Percentiles rank a stretch among this genome's conserved stretches.
Evolutionary conservation across 2,797 vertebrate genomes (phyloP).

Genomic region (Enteromius thamalakanensis): DNA sequence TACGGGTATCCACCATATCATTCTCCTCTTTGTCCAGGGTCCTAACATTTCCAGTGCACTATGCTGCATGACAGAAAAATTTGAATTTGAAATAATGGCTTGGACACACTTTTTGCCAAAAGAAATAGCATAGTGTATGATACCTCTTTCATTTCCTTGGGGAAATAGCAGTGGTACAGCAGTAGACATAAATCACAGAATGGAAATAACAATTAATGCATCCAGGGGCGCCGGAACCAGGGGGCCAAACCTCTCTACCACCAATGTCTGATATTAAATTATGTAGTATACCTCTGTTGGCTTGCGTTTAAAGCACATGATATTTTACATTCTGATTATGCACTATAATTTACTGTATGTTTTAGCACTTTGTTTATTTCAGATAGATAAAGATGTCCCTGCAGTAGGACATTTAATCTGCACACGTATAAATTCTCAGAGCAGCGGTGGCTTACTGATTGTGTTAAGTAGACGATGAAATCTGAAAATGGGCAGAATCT

Average conservation of each 20-base stretch:
- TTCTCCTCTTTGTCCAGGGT: background rate
- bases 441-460: background rate
- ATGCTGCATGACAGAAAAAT: background rate
- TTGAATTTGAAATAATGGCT: background rate
- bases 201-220: conserved; percentile 20
- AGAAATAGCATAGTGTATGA: conserved; percentile 5
- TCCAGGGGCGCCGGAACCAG: background rate
- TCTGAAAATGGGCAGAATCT: conserved; percentile 12
- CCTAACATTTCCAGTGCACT: background rate
- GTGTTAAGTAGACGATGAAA: background rate
- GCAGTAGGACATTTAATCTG: conserved; percentile 16
- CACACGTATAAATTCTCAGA: background rate
- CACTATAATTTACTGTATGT: background rate
- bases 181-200: conserved; percentile 14
- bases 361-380: conserved; percentile 28
- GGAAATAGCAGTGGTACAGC: background rate
- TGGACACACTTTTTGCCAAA: conserved; percentile 9
- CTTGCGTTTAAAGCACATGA: background rate
- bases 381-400: conserved; percentile 16
- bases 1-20: no score
- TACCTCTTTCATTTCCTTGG: background rate
- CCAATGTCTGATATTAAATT: background rate
- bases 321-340: conserved; percentile 26
- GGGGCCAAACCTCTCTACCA: background rate
- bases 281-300: background rate